A percentile compares a stretch with the other conserved stretches of the same genome.
phyloP scores from a whole-genome alignment of 2,888 invertebrate species.

The Rutpela maculata region DNA sequence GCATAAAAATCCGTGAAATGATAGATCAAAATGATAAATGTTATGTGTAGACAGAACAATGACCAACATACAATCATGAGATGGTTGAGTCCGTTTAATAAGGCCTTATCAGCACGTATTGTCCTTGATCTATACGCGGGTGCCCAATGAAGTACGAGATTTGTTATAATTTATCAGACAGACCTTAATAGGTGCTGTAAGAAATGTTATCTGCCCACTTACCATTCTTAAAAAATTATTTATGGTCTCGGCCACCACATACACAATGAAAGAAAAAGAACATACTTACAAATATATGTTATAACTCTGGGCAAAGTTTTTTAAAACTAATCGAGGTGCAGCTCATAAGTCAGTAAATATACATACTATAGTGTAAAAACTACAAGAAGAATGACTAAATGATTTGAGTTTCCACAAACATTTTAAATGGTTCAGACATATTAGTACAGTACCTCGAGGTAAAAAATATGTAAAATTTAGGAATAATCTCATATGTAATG shows the following conservation, averaged over 20 bases:
- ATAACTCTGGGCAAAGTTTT: not conserved
- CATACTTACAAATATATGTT: not conserved
- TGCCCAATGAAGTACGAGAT: constrained; percentile 32
- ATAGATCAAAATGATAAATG: constrained; percentile 32
- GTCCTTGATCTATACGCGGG: constrained; percentile 40
- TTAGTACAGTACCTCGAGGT: too few species aligned
- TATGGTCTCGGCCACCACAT: not conserved
- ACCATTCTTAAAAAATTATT: constrained; percentile 27
- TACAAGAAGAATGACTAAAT: not conserved
- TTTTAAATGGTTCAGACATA: not conserved
- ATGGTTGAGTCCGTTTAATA: constrained; percentile 20
- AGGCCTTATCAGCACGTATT: constrained; percentile 26
- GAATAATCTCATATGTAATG: too few species aligned
- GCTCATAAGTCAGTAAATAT: not conserved
- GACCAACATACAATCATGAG: constrained; percentile 28
- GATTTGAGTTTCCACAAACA: not conserved
- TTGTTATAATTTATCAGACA: constrained; percentile 39
- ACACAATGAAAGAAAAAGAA: not conserved
- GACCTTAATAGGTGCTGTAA: constrained; percentile 27
- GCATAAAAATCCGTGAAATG: constrained; percentile 26
- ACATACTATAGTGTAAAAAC: not conserved
- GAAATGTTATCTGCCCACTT: constrained; percentile 29
- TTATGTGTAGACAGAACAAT: constrained; percentile 24
- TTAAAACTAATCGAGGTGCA: not conserved
- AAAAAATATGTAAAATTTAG: too few species aligned